A percentile compares a stretch with the other conserved stretches of the same genome.
phyloP scores from a whole-genome alignment of 2,113 vertebrate genomes.

The Zosterops japonicus region DNA sequence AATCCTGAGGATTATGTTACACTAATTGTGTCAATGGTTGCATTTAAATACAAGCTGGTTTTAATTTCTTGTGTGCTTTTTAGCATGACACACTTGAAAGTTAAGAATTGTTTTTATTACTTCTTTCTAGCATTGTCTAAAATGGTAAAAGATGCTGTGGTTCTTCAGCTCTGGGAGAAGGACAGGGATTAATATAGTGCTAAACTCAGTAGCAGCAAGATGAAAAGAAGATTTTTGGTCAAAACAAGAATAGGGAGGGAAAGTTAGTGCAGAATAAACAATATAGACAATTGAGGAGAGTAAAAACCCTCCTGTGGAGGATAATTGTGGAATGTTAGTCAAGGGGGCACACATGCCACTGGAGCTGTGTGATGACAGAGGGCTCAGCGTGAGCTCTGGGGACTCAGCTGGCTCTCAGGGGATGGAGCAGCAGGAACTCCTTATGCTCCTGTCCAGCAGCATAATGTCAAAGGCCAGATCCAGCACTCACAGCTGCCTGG shows the following conservation, averaged over 20 bases:
- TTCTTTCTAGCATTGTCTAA: neutral
- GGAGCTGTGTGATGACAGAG: neutral
- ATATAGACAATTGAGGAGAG: neutral
- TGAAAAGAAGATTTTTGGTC: neutral
- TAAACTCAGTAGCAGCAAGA: neutral
- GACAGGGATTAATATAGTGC: neutral
- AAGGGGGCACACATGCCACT: neutral
- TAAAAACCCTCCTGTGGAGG: neutral
- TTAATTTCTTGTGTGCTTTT: constrained; percentile 6
- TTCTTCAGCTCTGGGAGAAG: neutral
- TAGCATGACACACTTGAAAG: neutral
- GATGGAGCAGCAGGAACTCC: neutral
- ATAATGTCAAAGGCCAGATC: neutral
- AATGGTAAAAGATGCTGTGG: neutral
- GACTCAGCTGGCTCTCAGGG: neutral
- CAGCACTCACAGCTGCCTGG: neutral
- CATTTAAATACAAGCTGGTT: neutral
- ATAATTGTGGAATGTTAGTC: neutral
- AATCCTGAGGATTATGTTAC: neutral
- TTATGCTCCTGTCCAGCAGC: neutral
- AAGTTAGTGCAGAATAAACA: neutral
- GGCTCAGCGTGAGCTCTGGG: neutral
- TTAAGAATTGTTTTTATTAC: neutral
- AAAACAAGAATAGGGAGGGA: neutral
- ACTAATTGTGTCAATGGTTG: neutral